Evolutionary conservation across 2,113 vertebrate genomes (phyloP), one percentile per base, ranked within the genome.

Genomic region (Cardinalis cardinalis): DNA sequence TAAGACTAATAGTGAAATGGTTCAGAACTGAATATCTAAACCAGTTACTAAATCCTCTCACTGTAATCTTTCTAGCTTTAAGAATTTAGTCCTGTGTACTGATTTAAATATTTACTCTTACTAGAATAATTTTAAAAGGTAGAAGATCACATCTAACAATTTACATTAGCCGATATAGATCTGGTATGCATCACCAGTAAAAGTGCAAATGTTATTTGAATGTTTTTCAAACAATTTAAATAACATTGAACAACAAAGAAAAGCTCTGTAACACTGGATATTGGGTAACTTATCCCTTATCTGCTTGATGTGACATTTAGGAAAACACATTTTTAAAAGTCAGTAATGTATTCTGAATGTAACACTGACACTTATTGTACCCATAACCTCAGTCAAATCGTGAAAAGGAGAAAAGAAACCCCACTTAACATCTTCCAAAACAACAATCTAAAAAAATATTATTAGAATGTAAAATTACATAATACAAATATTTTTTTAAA

Each of bases 81-180:
- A 64, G 59, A 92, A 69, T 38, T 61, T 87, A 49, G 48, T 73
- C 14, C 3, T 55, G 43, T 69, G 41, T 64, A n/a, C 40, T 91
- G 61, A 80, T 83, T 76, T 79, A 90, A 92, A 79, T 77, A 87
- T 73, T 93, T 90, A 66, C 36, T 81, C 64, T 66, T n/a, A 76
- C 34, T 72, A 51, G 38, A 79, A 70, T 58, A 1, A 69, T 84
- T 95, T 89, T 26, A 44, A n/a, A 75, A 90, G 53, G 32, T 43
- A 76, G 58, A 79, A 90, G 36, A 68, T 46, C 72, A 41, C 66
- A 81, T 58, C 41, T 78, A 88, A 69, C 59, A 68, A 51, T 69
- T 90, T 65, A 82, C 21, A 68, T 64, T 49, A 68, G 41, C 38
- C 53, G 82, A 91, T 60, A 77, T 4, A 52, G 52, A 85, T 34